These are phyloP conservation scores for Trematomus loennbergii DNA, from an alignment of 2,113 vertebrate species.

Conservation along the genomic window DNA sequence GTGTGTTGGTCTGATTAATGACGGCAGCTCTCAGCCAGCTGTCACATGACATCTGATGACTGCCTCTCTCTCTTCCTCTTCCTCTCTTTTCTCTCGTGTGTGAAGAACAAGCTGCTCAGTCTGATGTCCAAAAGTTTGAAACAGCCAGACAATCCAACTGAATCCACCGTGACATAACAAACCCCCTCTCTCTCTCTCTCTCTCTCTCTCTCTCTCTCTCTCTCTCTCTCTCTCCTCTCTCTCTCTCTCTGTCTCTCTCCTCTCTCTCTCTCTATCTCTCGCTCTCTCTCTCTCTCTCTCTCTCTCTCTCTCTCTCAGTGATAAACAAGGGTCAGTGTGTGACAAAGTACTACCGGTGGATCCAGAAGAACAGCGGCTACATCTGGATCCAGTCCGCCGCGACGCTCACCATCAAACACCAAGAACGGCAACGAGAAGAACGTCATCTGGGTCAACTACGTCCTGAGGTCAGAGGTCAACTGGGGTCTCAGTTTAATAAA, in stretches of 20 bases:
- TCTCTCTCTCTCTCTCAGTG: constrained; percentile 81
- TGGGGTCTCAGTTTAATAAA: not conserved
- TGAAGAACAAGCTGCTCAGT: constrained; percentile 29
- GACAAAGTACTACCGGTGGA: constrained; percentile 99
- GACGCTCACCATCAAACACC: constrained; percentile 95
- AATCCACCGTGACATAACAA: not conserved
- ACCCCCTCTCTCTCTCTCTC: not conserved
- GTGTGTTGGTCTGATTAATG: constrained; percentile 72
- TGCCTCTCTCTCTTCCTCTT: not conserved
- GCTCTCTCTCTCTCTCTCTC: not conserved
- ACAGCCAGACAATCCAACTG: not conserved
- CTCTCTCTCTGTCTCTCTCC: too few relatives aligned
- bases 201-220: constrained; percentile 6
- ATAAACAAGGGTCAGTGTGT: constrained; percentile 99
- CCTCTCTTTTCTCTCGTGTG: not conserved
- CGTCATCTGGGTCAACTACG: constrained; percentile 99
- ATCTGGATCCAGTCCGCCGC: constrained; percentile 99
- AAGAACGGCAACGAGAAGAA: constrained; percentile 98
- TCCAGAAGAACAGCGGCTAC: constrained; percentile 97
- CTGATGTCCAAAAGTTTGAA: constrained; percentile 1
- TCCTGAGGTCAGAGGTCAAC: constrained; percentile 90
- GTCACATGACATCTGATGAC: constrained; percentile 69
- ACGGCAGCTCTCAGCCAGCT: constrained; percentile 65
- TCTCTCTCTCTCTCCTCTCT: too few relatives aligned
- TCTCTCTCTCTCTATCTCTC: constrained; percentile 25